phyloP scores from a whole-genome alignment of 2,888 invertebrate genomes.

The Parasteatoda lunata region DNA sequence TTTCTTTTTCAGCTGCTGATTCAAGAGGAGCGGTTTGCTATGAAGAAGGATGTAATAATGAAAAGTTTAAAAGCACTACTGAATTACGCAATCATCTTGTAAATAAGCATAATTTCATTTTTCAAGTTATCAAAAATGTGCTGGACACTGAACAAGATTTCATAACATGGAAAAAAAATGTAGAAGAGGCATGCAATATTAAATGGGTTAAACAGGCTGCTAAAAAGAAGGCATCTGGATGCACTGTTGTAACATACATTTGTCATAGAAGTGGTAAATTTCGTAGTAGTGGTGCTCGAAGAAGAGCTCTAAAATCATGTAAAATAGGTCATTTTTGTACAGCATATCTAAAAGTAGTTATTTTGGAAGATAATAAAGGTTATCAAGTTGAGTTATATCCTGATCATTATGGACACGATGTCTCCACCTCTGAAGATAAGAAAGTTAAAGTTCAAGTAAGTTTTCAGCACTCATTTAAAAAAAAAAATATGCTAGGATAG shows the following conservation, averaged over 20 bases:
- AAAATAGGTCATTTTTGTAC: slow-evolving; percentile 64
- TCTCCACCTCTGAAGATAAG: slow-evolving; percentile 52
- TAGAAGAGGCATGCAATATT: slow-evolving; percentile 58
- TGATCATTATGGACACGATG: slow-evolving; percentile 62
- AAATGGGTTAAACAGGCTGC: slow-evolving; percentile 65
- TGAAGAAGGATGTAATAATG: slow-evolving; percentile 61
- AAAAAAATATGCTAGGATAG: not conserved
- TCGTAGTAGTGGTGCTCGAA: slow-evolving; percentile 44
- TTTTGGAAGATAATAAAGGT: slow-evolving; percentile 42
- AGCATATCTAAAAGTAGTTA: slow-evolving; percentile 55
- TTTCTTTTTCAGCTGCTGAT: slow-evolving; percentile 33
- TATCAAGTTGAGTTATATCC: slow-evolving; percentile 62
- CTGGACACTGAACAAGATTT: slow-evolving; percentile 60
- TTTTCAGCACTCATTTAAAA: not conserved
- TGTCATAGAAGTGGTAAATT: slow-evolving; percentile 61
- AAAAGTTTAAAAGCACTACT: slow-evolving; percentile 61
- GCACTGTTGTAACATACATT: slow-evolving; percentile 60
- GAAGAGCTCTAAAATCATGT: slow-evolving; percentile 55
- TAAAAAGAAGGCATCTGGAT: slow-evolving; percentile 59
- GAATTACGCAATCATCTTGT: slow-evolving; percentile 63
- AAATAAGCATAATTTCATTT: slow-evolving; percentile 61
- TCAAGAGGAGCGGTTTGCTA: slow-evolving; percentile 55
- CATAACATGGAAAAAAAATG: slow-evolving; percentile 59
- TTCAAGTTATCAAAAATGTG: slow-evolving; percentile 62
- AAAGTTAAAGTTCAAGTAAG: slow-evolving; percentile 63